These are phyloP conservation scores for Eilema sororculum DNA, from an alignment of 2,888 invertebrate genomes.

Conservation along the genomic window DNA sequence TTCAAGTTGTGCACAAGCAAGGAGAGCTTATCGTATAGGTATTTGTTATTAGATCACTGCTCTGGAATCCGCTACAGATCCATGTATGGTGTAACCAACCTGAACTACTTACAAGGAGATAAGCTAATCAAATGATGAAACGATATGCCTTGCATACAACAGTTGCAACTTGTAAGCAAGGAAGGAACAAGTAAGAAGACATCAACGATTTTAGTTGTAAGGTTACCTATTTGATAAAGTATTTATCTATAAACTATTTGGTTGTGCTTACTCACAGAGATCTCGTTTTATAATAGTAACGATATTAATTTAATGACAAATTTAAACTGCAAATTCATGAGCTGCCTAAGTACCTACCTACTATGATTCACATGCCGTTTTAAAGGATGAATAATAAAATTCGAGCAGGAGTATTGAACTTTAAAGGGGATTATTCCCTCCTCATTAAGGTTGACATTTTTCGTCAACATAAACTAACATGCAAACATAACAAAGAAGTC, in stretches of 20 bases:
- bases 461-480: neutral
- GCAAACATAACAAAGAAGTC: neutral
- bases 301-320: neutral
- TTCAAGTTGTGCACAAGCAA: conserved; percentile 37
- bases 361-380: neutral
- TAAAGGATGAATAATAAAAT: neutral
- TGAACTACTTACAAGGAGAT: conserved; percentile 34
- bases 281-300: neutral
- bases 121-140: conserved; percentile 6
- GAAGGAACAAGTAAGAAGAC: neutral
- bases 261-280: neutral
- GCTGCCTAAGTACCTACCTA: neutral
- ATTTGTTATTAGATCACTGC: conserved; percentile 63
- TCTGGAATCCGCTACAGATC: conserved; percentile 57
- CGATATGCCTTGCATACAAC: neutral
- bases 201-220: neutral
- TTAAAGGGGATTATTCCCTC: too few species aligned
- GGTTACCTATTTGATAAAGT: neutral
- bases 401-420: neutral
- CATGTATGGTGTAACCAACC: conserved; percentile 46
- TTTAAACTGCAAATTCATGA: neutral
- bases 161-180: neutral
- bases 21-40: conserved; percentile 34
- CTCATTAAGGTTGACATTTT: neutral
- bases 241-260: neutral